Evolutionary conservation across 2,888 invertebrate genomes (phyloP).

Genomic region (Xylota segnis): DNA sequence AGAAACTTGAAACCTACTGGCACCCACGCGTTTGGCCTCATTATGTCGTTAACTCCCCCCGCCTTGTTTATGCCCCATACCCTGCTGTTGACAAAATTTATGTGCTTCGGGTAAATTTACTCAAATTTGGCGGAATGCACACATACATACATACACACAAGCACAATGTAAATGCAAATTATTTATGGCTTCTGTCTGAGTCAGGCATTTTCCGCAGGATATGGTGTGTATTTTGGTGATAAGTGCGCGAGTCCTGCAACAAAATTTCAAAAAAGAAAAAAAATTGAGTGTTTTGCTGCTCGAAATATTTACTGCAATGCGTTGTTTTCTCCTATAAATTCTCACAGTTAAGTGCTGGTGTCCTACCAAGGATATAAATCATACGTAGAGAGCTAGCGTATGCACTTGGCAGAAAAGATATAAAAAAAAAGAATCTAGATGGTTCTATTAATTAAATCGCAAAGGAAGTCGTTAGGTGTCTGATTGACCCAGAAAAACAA

Average conservation of each 20-base stretch:
- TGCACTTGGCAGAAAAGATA: neutral
- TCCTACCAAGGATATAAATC: slow-evolving; percentile 25
- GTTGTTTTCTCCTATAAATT: slow-evolving; percentile 9
- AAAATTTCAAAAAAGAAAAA: slow-evolving; percentile 9
- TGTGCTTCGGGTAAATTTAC: slow-evolving; percentile 41
- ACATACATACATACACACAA: slow-evolving; percentile 9
- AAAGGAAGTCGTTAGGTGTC: slow-evolving; percentile 12
- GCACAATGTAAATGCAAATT: slow-evolving; percentile 30
- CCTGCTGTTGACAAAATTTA: slow-evolving; percentile 30
- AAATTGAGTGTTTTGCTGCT: neutral
- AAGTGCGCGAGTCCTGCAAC: slow-evolving; percentile 1
- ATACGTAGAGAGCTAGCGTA: slow-evolving; percentile 5
- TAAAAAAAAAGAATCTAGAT: neutral
- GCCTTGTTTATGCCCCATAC: neutral
- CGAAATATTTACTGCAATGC: slow-evolving; percentile 20
- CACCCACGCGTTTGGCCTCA: slow-evolving; percentile 41
- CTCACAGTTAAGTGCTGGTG: slow-evolving; percentile 4
- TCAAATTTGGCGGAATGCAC: slow-evolving; percentile 19
- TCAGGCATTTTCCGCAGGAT: slow-evolving; percentile 37
- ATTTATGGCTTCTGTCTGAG: slow-evolving; percentile 49
- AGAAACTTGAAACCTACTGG: slow-evolving; percentile 28
- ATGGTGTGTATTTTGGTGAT: slow-evolving; percentile 6
- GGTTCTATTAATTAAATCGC: slow-evolving; percentile 23
- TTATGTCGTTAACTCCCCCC: slow-evolving; percentile 25
- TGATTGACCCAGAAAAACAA: slow-evolving; percentile 29